Evolutionary conservation across 1,140 invertebrate species (phyloP).

Genomic region (Aphelinus atriplicis): DNA sequence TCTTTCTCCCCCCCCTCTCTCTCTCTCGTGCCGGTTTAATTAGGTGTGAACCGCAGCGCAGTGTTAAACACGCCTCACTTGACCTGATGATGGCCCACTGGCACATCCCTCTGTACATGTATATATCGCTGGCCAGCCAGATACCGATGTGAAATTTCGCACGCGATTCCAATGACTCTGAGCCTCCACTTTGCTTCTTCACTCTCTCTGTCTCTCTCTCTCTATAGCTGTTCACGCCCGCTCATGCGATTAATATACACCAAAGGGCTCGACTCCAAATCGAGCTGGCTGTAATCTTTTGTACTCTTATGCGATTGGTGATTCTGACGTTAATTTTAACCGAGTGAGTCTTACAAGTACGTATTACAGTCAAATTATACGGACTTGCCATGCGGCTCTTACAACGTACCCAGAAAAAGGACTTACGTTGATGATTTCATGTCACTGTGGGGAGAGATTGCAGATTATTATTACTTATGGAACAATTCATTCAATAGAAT

Average conservation of each 20-base stretch:
- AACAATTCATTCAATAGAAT: no score
- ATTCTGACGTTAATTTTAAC: no score
- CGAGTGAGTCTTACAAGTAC: no score
- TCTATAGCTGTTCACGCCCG: neutral
- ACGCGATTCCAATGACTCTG: slow-evolving; percentile 26
- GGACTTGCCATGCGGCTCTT: no score
- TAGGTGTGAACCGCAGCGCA: slow-evolving; percentile 67
- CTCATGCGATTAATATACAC: slow-evolving; percentile 12
- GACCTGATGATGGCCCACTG: slow-evolving; percentile 62
- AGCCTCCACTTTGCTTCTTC: slow-evolving; percentile 13
- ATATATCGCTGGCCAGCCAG: neutral
- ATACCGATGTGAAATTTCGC: slow-evolving; percentile 57
- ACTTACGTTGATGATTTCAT: no score
- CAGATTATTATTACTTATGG: no score
- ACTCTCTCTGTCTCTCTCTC: no score
- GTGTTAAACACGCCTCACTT: slow-evolving; percentile 64
- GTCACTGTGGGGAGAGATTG: no score
- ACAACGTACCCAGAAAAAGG: no score
- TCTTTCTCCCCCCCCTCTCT: slow-evolving; percentile 2
- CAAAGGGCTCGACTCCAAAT: neutral
- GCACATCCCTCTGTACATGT: slow-evolving; percentile 38
- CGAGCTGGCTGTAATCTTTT: no score
- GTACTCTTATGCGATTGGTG: no score
- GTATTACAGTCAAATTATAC: no score
- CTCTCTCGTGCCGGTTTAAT: slow-evolving; percentile 63